Base-by-base conservation (phyloP, 2,888 invertebrate genomes). In the Ypsolopha sequella region DNA sequence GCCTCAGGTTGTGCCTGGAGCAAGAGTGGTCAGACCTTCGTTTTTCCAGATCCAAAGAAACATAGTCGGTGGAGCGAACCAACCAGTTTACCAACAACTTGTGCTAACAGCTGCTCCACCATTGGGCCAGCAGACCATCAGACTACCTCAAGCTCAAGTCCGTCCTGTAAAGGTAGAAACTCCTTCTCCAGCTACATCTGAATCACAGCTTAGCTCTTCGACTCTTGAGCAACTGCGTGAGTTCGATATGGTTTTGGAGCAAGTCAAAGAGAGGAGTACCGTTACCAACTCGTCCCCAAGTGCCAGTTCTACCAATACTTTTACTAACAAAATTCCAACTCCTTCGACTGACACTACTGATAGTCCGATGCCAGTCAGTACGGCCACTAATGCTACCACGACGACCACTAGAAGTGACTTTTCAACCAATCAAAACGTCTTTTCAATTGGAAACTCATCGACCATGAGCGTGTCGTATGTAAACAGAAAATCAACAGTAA, bases 161-260 rank as follows among this genome's bases (percentile, higher is more conserved):
- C 70, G 71, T 54, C 70, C 63, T 51, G 59, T 72, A 3, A 81
- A 80, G 63, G 68, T 70, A 7, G 63, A 74, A 14, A 57, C 68
- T 35, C 81, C 79, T 58, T 75, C 61, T 52, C 79, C 75, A 56
- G 72, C 82, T 0, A 68, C 82, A 39, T 66, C 81, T 0, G 89
- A 90, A 63, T 84, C 89, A n/a, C 88, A 89, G 64, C 89, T 93
- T 63, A 93, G 93, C 67, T 91, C 93, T 0, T 92, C 92, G 0
- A 93, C 93, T 0, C 74, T 93, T 49, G 93, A 94, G 70, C 94
- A 94, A 63, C 70, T 94, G 7, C 79, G 93, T 51, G 94, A 94
- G 67, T 94, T 94, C 61, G 94, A 94, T 67, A 91, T 93, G 79
- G 93, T 94, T 0, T 80, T 94, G 54, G 93, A 94, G 64, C 93